These are phyloP conservation scores for Bilobella aurantiaca DNA, from an alignment of 1,140 invertebrate species.

Conservation along the genomic window DNA sequence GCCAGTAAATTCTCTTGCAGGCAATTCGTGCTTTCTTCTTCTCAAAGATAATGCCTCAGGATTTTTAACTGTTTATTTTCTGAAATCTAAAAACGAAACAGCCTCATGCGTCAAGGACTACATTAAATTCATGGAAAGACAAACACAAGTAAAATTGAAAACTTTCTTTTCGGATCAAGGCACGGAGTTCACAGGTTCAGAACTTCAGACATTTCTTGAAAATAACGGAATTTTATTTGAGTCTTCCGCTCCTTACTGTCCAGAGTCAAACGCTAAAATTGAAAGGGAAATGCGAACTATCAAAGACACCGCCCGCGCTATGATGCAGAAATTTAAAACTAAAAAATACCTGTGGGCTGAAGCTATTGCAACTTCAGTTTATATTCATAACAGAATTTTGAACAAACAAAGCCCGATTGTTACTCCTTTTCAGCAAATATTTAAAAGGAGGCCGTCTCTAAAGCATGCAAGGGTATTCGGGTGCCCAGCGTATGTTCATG, in stretches of 20 bases:
- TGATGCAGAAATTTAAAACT: constrained; percentile 36
- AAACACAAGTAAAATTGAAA: constrained; percentile 1
- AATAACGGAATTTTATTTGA: constrained; percentile 43
- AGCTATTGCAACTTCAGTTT: constrained; percentile 41
- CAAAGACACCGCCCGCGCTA: constrained; percentile 31
- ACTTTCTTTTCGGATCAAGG: constrained; percentile 28
- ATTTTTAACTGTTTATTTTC: constrained; percentile 40
- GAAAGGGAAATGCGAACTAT: constrained; percentile 41
- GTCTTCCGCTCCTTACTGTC: constrained; percentile 42
- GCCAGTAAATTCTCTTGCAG: constrained; percentile 37
- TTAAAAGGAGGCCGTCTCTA: constrained; percentile 34
- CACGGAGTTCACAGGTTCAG: constrained; percentile 20
- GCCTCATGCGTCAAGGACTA: constrained; percentile 3
- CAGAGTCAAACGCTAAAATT: constrained; percentile 45
- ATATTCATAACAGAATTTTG: constrained; percentile 38
- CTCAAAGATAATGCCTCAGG: constrained; percentile 43
- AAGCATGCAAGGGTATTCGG: constrained; percentile 36
- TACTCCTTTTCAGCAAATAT: constrained; percentile 35
- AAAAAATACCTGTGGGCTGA: constrained; percentile 42
- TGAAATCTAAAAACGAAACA: constrained; percentile 39
- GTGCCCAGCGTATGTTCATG: constrained; percentile 30
- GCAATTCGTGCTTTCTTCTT: constrained; percentile 39
- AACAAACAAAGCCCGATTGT: not conserved
- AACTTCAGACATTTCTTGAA: constrained; percentile 16
- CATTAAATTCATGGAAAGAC: constrained; percentile 6